Conservation (phyloP, 2,888 invertebrate species). For the Drosophila gaucha region DNA sequence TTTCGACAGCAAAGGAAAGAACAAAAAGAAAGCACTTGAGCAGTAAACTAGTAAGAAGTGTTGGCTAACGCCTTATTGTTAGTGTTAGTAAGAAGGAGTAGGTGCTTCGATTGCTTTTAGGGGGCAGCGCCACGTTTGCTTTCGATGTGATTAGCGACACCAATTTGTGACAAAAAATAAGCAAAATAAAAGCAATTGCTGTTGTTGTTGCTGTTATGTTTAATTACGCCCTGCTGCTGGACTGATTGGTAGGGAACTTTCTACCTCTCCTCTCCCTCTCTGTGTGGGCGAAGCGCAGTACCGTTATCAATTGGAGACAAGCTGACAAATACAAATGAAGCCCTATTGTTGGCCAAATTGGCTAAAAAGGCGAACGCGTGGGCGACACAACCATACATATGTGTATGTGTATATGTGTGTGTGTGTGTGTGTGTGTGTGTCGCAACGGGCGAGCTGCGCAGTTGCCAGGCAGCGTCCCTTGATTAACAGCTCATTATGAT, state of each 20-base stretch:
- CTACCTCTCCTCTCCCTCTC: background rate
- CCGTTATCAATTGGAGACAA: conserved; percentile 71
- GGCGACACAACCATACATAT: conserved; percentile 31
- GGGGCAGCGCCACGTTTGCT: background rate
- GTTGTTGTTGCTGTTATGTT: conserved; percentile 21
- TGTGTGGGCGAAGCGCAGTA: conserved; percentile 29
- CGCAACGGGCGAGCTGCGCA: conserved; percentile 6
- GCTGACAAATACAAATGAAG: conserved; percentile 78
- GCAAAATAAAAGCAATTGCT: conserved; percentile 7
- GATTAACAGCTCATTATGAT: conserved; percentile 45
- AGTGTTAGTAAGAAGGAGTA: background rate
- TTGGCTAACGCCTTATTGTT: background rate
- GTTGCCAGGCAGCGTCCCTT: conserved; percentile 55
- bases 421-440: background rate
- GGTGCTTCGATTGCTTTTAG: no score
- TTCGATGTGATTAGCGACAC: conserved; percentile 15
- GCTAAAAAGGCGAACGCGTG: conserved; percentile 53
- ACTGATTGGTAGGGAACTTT: conserved; percentile 57
- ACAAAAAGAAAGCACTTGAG: background rate
- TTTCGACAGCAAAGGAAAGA: background rate
- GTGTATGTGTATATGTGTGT: background rate
- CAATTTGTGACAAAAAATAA: conserved; percentile 22
- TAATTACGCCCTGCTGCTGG: conserved; percentile 73
- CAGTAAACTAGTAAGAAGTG: background rate
- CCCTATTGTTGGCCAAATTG: conserved; percentile 74